Evolutionary conservation across 2,797 vertebrate species (phyloP).

Genomic region (Vireo griseus): DNA sequence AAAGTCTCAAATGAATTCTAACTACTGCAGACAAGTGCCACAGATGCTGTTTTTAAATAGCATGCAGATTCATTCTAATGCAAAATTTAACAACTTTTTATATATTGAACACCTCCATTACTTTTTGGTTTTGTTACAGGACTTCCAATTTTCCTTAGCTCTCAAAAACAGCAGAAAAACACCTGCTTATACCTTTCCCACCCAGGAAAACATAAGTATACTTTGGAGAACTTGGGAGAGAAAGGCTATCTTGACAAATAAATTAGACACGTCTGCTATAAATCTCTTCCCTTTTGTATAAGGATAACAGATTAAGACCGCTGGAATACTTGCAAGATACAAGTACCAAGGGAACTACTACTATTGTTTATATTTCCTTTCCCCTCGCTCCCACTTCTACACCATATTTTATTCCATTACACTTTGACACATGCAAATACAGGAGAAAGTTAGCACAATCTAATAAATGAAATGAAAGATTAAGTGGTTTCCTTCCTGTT

Average conservation of each 20-base stretch:
- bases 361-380: not conserved
- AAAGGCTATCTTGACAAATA: not conserved
- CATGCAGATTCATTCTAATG: not conserved
- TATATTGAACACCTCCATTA: not conserved
- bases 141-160: not conserved
- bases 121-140: not conserved
- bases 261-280: not conserved
- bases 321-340: not conserved
- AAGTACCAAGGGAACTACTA: not conserved
- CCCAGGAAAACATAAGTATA: not conserved
- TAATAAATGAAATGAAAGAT: not conserved
- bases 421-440: not conserved
- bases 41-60: not conserved
- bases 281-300: not conserved
- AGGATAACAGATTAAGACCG: not conserved
- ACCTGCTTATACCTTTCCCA: not conserved
- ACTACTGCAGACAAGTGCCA: not conserved
- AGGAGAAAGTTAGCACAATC: not conserved
- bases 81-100: not conserved
- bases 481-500: not conserved
- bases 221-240: not conserved
- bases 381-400: not conserved
- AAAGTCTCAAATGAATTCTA: slow-evolving; percentile 7
- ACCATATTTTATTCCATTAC: not conserved
- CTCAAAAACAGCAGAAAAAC: not conserved